Percentiles rank a stretch among this genome's conserved stretches.
phyloP scores from a whole-genome alignment of 2,888 invertebrate species.

The Trisateles emortualis region DNA sequence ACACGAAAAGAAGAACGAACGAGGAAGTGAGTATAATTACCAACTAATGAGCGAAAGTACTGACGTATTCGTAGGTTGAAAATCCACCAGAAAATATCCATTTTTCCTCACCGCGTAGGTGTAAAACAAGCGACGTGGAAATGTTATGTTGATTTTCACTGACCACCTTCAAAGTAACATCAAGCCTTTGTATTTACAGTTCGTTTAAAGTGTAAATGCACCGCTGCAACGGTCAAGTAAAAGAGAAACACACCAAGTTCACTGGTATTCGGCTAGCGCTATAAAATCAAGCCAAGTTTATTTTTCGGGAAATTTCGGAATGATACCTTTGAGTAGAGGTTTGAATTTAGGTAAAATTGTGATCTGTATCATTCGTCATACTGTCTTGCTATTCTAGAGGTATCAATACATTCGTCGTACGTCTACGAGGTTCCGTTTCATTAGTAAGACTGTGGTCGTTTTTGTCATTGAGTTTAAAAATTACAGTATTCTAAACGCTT shows the following conservation, averaged over 20 bases:
- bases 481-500: too few relatives aligned
- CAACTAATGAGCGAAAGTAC: background rate
- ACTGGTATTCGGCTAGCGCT: background rate
- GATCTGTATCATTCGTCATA: too few relatives aligned
- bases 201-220: background rate
- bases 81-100: too few relatives aligned
- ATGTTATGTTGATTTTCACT: background rate
- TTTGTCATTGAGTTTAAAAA: too few relatives aligned
- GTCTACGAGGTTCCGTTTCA: too few relatives aligned
- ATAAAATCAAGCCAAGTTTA: constrained; percentile 2
- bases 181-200: background rate
- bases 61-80: too few relatives aligned
- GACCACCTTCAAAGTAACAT: background rate
- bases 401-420: too few relatives aligned
- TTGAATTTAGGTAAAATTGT: background rate
- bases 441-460: too few relatives aligned
- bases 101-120: too few relatives aligned
- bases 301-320: background rate
- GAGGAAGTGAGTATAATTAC: background rate
- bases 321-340: background rate
- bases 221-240: background rate
- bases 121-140: background rate
- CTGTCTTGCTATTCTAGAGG: too few relatives aligned
- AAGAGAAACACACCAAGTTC: background rate
- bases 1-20: background rate